These are phyloP conservation scores for Protodeltote pygarga DNA, from an alignment of 2,888 invertebrate species.

Conservation along the genomic window DNA sequence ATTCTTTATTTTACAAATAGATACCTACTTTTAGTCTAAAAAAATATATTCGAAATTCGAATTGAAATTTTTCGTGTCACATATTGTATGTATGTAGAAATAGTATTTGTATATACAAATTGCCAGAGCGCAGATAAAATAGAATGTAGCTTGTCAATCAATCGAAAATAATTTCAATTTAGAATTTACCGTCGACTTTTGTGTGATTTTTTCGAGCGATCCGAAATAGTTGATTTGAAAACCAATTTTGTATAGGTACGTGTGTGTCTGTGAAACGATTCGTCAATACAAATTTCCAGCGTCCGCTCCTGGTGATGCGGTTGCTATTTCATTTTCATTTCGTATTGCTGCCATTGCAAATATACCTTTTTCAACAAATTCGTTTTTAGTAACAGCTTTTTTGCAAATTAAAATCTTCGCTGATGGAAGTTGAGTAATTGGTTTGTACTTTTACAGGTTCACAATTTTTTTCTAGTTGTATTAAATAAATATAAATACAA, in stretches of 20 bases:
- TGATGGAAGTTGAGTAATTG: conserved; percentile 41
- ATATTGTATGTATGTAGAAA: too few relatives aligned
- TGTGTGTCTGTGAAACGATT: conserved; percentile 41
- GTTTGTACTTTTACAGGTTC: conserved; percentile 22
- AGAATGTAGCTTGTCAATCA: conserved; percentile 12
- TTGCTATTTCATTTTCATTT: conserved; percentile 58
- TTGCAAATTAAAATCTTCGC: conserved; percentile 49
- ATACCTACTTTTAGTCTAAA: too few relatives aligned
- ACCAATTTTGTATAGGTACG: conserved; percentile 49
- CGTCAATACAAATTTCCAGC: conserved; percentile 51
- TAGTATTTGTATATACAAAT: too few relatives aligned
- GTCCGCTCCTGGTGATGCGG: conserved; percentile 36
- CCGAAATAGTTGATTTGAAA: conserved; percentile 40
- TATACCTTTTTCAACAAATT: conserved; percentile 42
- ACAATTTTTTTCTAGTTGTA: conserved; percentile 13
- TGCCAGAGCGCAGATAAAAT: too few relatives aligned
- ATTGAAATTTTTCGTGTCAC: too few relatives aligned
- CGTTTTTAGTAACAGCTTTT: conserved; percentile 42
- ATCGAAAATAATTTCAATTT: conserved; percentile 33
- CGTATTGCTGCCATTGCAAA: conserved; percentile 40
- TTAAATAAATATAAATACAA: conserved; percentile 24
- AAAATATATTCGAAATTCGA: too few relatives aligned
- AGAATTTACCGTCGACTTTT: conserved; percentile 23
- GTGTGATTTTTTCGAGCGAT: conserved; percentile 15
- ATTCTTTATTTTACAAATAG: too few relatives aligned